Base-by-base conservation (phyloP, 1,140 invertebrate species). In the Psilanteris sp. region DNA sequence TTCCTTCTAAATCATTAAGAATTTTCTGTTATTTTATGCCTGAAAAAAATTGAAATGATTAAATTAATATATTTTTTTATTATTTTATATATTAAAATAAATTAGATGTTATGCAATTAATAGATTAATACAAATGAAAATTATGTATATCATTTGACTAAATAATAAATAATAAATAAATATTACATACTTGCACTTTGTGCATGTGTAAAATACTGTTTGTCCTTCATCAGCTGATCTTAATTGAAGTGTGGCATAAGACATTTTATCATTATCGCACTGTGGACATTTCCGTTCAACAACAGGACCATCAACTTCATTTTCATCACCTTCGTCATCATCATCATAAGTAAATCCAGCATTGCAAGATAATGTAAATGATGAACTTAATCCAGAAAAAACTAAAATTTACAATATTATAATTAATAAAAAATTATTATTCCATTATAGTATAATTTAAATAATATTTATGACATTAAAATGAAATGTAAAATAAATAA, bases 141-240 rank as follows among this genome's bases (percentile, higher is more conserved):
- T n/a, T n/a, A n/a, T n/a, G n/a, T n/a, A n/a, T n/a, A n/a, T n/a
- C n/a, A n/a, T n/a, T n/a, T n/a, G n/a, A n/a, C n/a, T n/a, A n/a
- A n/a, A n/a, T n/a, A n/a, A n/a, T n/a, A n/a, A n/a, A n/a, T n/a
- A n/a, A n/a, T n/a, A n/a, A n/a, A n/a, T n/a, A n/a, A n/a, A n/a
- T n/a, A n/a, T n/a, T n/a, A n/a, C 26, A 48, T 37, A 91, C 93
- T 94, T 94, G 95, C 98, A 99, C 81, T 95, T 94, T 11, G 94
- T 92, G 90, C 98, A 99, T 2, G 96, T 97, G 76, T 97, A 99
- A 88, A 99, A 99, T 2, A 99, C 96, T 7, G 98, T 99, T 88
- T 99, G 98, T 0, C 98, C 98, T 94, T 99, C 98, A 93, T 99
- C 98, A 24, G 97, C 97, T 3, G 97, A 98, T 81, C 98, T 89